Percentiles rank a stretch among this genome's conserved stretches.
Conservation (phyloP, 2,888 invertebrate genomes). For the Noctua janthe region DNA sequence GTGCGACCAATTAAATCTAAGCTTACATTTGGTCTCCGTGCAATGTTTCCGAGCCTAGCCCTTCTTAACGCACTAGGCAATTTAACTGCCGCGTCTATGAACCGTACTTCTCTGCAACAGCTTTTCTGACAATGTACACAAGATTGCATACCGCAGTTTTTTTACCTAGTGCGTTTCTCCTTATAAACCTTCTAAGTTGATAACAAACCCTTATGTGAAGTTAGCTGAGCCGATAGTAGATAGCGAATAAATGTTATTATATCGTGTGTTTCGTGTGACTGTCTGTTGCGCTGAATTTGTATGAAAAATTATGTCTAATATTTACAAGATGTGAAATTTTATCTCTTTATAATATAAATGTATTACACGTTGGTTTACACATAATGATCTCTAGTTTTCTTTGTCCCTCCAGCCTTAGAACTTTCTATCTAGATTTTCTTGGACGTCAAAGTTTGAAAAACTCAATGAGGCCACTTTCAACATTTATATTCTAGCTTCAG, state of each 20-base stretch:
- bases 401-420: constrained; percentile 7
- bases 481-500: constrained; percentile 11
- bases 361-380: constrained; percentile 88
- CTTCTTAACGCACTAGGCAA: constrained; percentile 19
- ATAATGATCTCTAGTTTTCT: constrained; percentile 70
- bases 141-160: neutral
- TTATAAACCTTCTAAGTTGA: constrained; percentile 32
- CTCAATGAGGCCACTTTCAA: neutral
- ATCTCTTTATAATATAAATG: constrained; percentile 90
- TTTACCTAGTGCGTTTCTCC: constrained; percentile 22
- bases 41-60: constrained; percentile 22
- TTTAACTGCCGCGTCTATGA: neutral
- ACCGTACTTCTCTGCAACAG: neutral
- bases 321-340: constrained; percentile 89
- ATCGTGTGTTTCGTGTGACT: constrained; percentile 80
- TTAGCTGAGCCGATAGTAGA: constrained; percentile 70
- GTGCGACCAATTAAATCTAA: constrained; percentile 18
- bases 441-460: neutral
- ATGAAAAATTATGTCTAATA: constrained; percentile 84
- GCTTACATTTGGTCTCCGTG: neutral
- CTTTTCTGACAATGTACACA: neutral
- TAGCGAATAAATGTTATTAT: constrained; percentile 76
- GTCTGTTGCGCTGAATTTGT: constrained; percentile 80
- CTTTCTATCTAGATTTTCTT: neutral
- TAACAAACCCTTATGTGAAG: constrained; percentile 39